These are phyloP conservation scores for Tiliacea aurago DNA, from an alignment of 2,888 invertebrate species.

Conservation along the genomic window DNA sequence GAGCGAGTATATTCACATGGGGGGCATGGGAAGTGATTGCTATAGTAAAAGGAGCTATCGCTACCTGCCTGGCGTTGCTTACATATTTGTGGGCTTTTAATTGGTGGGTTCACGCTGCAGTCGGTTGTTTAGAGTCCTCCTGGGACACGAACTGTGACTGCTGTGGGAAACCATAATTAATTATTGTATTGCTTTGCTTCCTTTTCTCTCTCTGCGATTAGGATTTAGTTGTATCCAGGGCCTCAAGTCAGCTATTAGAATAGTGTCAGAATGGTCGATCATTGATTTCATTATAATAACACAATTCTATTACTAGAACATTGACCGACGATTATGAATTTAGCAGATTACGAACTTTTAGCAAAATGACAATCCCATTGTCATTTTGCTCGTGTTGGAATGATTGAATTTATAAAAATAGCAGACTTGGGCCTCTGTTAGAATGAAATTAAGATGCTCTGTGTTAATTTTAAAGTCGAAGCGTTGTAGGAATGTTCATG, in stretches of 20 bases:
- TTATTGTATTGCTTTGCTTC: conserved; percentile 5
- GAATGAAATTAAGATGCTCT: conserved; percentile 15
- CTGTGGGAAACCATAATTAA: conserved; percentile 35
- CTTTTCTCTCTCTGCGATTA: neutral
- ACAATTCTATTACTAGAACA: too few relatives aligned
- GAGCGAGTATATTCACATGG: conserved; percentile 53
- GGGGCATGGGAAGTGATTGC: conserved; percentile 62
- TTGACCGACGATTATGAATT: too few relatives aligned
- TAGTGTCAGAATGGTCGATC: too few relatives aligned
- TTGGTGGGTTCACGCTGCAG: conserved; percentile 33
- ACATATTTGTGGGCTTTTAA: conserved; percentile 57
- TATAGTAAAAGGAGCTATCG: conserved; percentile 26
- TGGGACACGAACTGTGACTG: conserved; percentile 40
- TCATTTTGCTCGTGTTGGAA: too few relatives aligned
- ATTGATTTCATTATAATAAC: too few relatives aligned
- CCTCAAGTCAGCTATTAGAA: too few relatives aligned
- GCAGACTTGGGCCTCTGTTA: too few relatives aligned
- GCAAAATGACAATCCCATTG: too few relatives aligned
- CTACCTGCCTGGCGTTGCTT: conserved; percentile 47
- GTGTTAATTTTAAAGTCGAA: conserved; percentile 32
- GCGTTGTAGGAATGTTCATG: conserved; percentile 27
- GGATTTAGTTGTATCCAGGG: conserved; percentile 8
- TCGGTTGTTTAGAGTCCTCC: conserved; percentile 10
- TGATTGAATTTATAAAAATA: too few relatives aligned
- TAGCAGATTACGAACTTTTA: too few relatives aligned